phyloP scores from a whole-genome alignment of 2,113 vertebrate species.

The Odocoileus virginianus region DNA sequence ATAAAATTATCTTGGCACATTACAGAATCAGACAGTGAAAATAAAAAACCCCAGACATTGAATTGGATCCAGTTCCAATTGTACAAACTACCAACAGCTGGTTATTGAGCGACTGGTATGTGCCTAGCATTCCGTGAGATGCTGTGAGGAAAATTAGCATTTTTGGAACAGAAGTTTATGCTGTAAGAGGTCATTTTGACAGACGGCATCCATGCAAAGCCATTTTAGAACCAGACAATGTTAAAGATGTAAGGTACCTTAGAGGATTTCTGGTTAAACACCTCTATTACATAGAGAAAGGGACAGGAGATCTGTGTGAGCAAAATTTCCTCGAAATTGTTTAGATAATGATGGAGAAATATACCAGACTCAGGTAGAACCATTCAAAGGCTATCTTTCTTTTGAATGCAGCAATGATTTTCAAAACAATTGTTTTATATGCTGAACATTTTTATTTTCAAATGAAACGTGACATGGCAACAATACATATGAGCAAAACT shows the following conservation, averaged over 20 bases:
- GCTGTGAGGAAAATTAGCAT: conserved; percentile 8
- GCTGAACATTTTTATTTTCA: not conserved
- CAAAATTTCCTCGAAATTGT: not conserved
- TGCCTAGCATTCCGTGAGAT: not conserved
- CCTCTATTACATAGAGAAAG: not conserved
- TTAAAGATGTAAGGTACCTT: not conserved
- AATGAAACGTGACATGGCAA: not conserved
- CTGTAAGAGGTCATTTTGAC: not conserved
- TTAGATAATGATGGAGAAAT: not conserved
- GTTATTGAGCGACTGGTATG: not conserved
- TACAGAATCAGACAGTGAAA: conserved; percentile 48
- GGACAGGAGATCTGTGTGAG: not conserved
- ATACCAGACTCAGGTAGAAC: not conserved
- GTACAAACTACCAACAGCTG: conserved; percentile 58
- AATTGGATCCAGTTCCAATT: conserved; percentile 20
- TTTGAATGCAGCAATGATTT: not conserved
- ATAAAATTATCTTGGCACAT: conserved; percentile 48
- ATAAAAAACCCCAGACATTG: conserved; percentile 1
- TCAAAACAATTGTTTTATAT: not conserved
- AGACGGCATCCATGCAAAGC: not conserved
- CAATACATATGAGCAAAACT: not conserved
- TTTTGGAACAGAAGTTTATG: not conserved
- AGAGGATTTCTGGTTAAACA: not conserved
- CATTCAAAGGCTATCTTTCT: not conserved
- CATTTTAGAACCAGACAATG: not conserved